Conservation (phyloP, 1,140 invertebrate species). For the Elymnias hypermnestra region DNA sequence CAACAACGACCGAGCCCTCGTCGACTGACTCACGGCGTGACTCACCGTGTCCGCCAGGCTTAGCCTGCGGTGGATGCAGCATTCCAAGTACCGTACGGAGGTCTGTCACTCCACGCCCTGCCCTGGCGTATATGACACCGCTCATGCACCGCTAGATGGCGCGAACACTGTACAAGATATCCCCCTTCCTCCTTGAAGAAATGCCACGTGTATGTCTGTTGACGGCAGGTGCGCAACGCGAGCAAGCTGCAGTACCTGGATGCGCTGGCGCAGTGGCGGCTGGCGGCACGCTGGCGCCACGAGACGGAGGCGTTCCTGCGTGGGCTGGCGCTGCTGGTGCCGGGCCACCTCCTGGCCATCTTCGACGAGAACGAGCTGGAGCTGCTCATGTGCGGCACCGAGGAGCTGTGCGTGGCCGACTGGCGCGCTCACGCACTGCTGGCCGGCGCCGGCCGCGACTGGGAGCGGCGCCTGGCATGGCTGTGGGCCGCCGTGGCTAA, state of each 20-base stretch:
- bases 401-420: conserved; percentile 94
- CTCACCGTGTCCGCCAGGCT: too few relatives aligned
- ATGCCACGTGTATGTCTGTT: background rate
- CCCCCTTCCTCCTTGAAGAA: too few relatives aligned
- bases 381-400: conserved; percentile 93
- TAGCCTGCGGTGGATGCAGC: too few relatives aligned
- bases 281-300: conserved; percentile 87
- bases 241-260: conserved; percentile 92
- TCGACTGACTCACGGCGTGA: too few relatives aligned
- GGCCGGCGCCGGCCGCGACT: conserved; percentile 89
- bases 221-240: conserved; percentile 81
- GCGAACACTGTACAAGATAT: too few relatives aligned
- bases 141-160: too few relatives aligned
- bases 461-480: conserved; percentile 91
- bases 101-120: too few relatives aligned
- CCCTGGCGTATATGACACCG: too few relatives aligned
- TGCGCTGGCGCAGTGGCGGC: conserved; percentile 90
- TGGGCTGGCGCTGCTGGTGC: conserved; percentile 93
- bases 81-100: too few relatives aligned
- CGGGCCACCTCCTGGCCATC: conserved; percentile 93
- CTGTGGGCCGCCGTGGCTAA: conserved; percentile 96
- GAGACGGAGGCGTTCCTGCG: conserved; percentile 93
- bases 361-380: conserved; percentile 98
- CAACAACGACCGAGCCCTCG: too few relatives aligned
- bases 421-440: conserved; percentile 92